Conservation (phyloP, 1,140 invertebrate genomes). For the Zeugodacus cucurbitae region DNA sequence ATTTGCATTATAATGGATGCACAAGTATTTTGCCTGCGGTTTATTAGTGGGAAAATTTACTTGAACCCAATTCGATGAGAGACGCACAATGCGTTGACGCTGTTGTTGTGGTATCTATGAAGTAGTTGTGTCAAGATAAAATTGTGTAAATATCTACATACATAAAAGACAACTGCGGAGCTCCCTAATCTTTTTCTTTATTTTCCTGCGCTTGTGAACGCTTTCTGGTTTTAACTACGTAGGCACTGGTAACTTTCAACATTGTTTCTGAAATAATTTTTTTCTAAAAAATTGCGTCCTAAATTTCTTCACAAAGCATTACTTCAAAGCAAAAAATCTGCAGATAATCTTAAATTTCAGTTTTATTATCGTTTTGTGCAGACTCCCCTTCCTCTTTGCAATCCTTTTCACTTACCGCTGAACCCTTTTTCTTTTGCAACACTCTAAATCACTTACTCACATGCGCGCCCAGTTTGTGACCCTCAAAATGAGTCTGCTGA, state of each 20-base stretch:
- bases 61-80: neutral
- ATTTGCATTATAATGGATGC: constrained; percentile 2
- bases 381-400: neutral
- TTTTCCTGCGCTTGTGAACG: neutral
- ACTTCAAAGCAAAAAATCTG: neutral
- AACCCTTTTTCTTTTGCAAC: neutral
- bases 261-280: neutral
- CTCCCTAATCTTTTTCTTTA: too few species aligned
- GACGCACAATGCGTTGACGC: neutral
- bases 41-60: constrained; percentile 29
- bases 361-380: constrained; percentile 1
- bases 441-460: constrained; percentile 12
- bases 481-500: neutral
- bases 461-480: neutral
- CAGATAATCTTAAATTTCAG: neutral
- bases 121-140: neutral
- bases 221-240: neutral
- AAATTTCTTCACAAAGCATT: neutral
- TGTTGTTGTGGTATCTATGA: too few species aligned
- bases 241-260: neutral
- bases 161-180: too few species aligned
- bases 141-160: neutral
- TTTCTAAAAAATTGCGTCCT: too few species aligned
- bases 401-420: constrained; percentile 12
- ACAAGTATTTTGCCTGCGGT: constrained; percentile 30